These are phyloP conservation scores for Embiotoca jacksoni DNA, from an alignment of 2,113 vertebrate genomes.

Conservation along the genomic window DNA sequence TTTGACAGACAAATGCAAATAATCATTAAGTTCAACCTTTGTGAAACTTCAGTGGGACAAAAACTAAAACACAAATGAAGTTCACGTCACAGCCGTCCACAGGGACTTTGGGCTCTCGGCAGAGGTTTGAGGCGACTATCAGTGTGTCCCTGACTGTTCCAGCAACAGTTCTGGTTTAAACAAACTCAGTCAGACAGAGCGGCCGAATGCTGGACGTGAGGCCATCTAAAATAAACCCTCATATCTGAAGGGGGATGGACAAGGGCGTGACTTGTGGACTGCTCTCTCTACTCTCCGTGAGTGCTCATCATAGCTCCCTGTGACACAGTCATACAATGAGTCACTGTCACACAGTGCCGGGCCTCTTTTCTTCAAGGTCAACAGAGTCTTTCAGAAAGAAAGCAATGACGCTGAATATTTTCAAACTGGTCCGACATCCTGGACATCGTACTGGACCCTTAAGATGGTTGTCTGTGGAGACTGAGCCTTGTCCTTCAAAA, in stretches of 20 bases:
- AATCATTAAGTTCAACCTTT: neutral
- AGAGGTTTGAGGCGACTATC: slow-evolving; percentile 38
- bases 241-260: slow-evolving; percentile 24
- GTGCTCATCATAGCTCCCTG: slow-evolving; percentile 17
- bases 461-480: neutral
- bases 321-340: slow-evolving; percentile 54
- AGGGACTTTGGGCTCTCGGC: slow-evolving; percentile 22
- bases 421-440: slow-evolving; percentile 1
- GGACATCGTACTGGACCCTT: neutral
- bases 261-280: slow-evolving; percentile 24
- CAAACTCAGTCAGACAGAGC: slow-evolving; percentile 42
- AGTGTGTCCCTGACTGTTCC: slow-evolving; percentile 36
- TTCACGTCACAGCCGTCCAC: slow-evolving; percentile 10
- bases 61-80: neutral
- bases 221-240: slow-evolving; percentile 50
- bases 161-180: slow-evolving; percentile 19
- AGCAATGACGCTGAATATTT: slow-evolving; percentile 4
- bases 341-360: slow-evolving; percentile 47
- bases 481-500: neutral
- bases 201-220: slow-evolving; percentile 40
- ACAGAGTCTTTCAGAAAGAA: slow-evolving; percentile 14
- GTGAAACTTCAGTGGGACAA: neutral
- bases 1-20: neutral
- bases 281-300: slow-evolving; percentile 21
- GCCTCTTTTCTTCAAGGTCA: slow-evolving; percentile 60